Evolutionary conservation across 2,113 vertebrate genomes (phyloP).

Genomic region (Phrynocephalus versicolor): DNA sequence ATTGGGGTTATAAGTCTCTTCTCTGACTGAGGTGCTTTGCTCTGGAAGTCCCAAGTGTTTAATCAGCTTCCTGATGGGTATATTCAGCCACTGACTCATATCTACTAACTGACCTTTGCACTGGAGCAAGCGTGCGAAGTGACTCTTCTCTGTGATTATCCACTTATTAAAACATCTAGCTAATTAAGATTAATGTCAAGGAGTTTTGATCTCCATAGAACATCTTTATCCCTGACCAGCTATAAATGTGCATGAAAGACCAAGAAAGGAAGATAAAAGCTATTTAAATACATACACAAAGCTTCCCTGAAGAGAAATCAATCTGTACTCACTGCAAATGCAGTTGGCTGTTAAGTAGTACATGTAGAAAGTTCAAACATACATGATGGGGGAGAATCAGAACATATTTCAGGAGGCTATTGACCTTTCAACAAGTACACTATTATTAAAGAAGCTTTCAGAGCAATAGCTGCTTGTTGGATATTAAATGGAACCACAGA

Average conservation of each 20-base stretch:
- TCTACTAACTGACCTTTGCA: neutral
- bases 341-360: accelerated
- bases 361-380: accelerated
- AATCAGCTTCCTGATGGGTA: neutral
- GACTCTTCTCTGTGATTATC: accelerated
- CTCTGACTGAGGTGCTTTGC: neutral
- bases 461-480: neutral
- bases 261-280: neutral
- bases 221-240: neutral
- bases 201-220: neutral
- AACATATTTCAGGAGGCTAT: accelerated
- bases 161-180: neutral
- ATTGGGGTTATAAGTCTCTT: neutral
- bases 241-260: neutral
- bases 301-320: neutral
- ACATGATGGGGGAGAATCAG: neutral
- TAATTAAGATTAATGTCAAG: neutral
- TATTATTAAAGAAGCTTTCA: neutral
- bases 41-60: neutral
- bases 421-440: accelerated
- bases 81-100: neutral
- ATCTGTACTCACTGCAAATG: neutral
- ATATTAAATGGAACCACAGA: neutral
- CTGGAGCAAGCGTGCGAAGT: neutral
- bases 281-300: neutral